A percentile compares a stretch with the other conserved stretches of the same genome.
phyloP scores from a whole-genome alignment of 2,888 invertebrate genomes.

The Ecdyonurus torrentis region DNA sequence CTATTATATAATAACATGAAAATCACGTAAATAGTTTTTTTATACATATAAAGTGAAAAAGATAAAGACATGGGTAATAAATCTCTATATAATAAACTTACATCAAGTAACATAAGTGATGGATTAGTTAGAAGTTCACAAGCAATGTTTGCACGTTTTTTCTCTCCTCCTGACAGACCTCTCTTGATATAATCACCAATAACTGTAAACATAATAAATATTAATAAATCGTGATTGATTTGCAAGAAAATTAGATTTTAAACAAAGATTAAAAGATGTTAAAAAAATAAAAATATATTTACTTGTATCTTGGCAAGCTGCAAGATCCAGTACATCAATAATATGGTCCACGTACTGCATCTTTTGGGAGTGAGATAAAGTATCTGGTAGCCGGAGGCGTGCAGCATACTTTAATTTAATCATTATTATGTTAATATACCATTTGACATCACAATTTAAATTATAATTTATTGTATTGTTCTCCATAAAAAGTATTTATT shows the following conservation, averaged over 20 bases:
- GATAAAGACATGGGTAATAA: too few species aligned
- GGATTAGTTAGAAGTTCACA: conserved; percentile 69
- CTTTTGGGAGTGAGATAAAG: conserved; percentile 50
- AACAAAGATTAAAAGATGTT: too few species aligned
- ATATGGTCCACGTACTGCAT: conserved; percentile 61
- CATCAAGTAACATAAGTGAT: conserved; percentile 59
- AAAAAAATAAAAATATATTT: too few species aligned
- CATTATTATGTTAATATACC: too few species aligned
- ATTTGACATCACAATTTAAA: too few species aligned
- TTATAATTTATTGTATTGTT: too few species aligned
- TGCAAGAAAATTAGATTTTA: background rate
- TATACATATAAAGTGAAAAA: background rate
- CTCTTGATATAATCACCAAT: conserved; percentile 59
- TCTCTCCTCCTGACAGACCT: conserved; percentile 67
- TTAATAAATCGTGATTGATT: background rate
- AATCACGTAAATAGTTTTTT: background rate
- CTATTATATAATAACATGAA: background rate
- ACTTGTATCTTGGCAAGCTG: conserved; percentile 58
- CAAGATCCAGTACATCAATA: conserved; percentile 54
- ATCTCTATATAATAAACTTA: too few species aligned
- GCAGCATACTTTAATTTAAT: conserved; percentile 40
- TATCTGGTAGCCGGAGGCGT: conserved; percentile 48
- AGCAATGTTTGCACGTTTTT: conserved; percentile 66
- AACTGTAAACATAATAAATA: conserved; percentile 26
- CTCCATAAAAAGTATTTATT: too few species aligned